A percentile compares a stretch with the other conserved stretches of the same genome.
Evolutionary conservation across 2,113 vertebrate species (phyloP).

Genomic region (Rhea pennata): DNA sequence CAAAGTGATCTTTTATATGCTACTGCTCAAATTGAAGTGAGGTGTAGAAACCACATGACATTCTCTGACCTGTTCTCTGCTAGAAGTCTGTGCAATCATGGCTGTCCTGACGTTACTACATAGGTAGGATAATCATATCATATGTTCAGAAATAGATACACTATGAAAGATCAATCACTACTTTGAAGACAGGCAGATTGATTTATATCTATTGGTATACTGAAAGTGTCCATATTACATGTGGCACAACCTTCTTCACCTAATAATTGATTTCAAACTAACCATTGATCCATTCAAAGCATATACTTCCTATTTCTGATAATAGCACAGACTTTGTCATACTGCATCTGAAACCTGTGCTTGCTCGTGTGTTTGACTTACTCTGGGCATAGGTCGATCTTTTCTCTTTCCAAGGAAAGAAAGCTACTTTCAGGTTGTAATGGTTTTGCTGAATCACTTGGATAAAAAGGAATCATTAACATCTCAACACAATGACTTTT

Average conservation of each 20-base stretch:
- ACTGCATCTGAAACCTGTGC: background rate
- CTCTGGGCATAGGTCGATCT: background rate
- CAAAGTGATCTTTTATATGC: background rate
- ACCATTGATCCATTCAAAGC: background rate
- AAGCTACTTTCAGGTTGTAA: background rate
- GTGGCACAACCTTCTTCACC: background rate
- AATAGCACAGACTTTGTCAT: background rate
- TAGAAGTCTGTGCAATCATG: background rate
- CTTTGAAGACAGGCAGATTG: background rate
- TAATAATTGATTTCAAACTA: background rate
- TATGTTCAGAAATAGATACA: background rate
- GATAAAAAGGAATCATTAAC: slow-evolving; percentile 8
- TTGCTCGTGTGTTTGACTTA: background rate
- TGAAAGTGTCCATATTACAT: background rate
- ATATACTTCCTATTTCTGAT: background rate
- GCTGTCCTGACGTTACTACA: background rate
- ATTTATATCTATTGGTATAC: background rate
- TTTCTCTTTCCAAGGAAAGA: background rate
- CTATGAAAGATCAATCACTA: background rate
- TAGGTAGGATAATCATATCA: background rate
- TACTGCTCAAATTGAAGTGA: background rate
- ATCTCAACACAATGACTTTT: background rate
- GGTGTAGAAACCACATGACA: background rate
- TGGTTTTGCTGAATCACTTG: background rate
- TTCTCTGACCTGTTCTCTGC: background rate